Conservation (phyloP, 1,140 invertebrate species). For the Drosophila baimaii region DNA sequence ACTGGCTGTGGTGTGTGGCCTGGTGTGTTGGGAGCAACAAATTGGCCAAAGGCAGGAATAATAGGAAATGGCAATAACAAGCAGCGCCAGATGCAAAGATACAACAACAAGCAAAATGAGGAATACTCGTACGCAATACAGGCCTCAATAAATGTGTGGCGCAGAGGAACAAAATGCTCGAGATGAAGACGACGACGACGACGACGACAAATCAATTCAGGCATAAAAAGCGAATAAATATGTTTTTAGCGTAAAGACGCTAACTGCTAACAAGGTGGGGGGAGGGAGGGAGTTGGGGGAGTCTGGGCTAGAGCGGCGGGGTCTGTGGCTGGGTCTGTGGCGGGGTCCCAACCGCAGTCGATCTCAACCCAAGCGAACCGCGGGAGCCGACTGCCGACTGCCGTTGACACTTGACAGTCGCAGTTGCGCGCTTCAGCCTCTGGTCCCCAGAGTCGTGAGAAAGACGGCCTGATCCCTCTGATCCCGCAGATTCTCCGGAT, state of each 20-base stretch:
- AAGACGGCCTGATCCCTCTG: slow-evolving; percentile 54
- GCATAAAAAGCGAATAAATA: slow-evolving; percentile 83
- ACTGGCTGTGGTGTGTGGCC: slow-evolving; percentile 13
- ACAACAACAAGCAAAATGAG: slow-evolving; percentile 2
- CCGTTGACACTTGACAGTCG: slow-evolving; percentile 48
- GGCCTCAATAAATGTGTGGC: slow-evolving; percentile 67
- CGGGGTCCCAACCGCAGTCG: slow-evolving; percentile 14
- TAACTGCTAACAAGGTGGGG: slow-evolving; percentile 78
- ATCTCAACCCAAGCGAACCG: slow-evolving; percentile 36
- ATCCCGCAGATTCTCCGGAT: slow-evolving; percentile 40
- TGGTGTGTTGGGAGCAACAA: slow-evolving; percentile 30
- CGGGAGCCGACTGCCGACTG: slow-evolving; percentile 24
- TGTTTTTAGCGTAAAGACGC: slow-evolving; percentile 81
- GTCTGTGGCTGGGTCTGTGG: neutral
- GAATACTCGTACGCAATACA: slow-evolving; percentile 24
- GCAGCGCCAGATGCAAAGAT: slow-evolving; percentile 48
- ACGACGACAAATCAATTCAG: slow-evolving; percentile 82
- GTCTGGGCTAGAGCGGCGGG: no score
- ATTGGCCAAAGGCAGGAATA: slow-evolving; percentile 48
- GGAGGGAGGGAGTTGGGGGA: slow-evolving; percentile 22
- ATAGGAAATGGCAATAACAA: slow-evolving; percentile 54
- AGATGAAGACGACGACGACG: slow-evolving; percentile 73
- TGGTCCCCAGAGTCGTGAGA: slow-evolving; percentile 55
- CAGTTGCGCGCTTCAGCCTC: neutral
- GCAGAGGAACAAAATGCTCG: slow-evolving; percentile 57